phyloP scores from a whole-genome alignment of 2,888 invertebrate genomes.

The Caenorhabditis virilis region DNA sequence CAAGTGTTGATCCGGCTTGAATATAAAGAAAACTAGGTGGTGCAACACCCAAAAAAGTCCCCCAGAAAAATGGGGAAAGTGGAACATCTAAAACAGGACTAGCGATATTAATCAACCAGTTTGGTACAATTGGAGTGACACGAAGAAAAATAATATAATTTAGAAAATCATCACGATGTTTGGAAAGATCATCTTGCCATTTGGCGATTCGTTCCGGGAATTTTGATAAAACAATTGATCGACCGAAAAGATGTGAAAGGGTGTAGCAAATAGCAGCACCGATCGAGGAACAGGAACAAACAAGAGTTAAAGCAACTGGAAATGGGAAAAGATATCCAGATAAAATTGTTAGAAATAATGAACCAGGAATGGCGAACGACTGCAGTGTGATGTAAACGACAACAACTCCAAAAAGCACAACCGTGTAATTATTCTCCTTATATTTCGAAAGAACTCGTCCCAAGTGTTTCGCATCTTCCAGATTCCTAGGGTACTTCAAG shows the following conservation, averaged over 20 bases:
- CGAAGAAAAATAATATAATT: slow-evolving; percentile 95
- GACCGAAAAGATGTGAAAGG: slow-evolving; percentile 86
- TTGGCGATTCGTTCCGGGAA: slow-evolving; percentile 84
- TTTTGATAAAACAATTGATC: slow-evolving; percentile 76
- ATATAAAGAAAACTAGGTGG: slow-evolving; percentile 97
- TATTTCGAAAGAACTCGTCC: slow-evolving; percentile 86
- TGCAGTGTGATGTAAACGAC: slow-evolving; percentile 92
- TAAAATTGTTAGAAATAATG: slow-evolving; percentile 92
- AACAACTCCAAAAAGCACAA: slow-evolving; percentile 82
- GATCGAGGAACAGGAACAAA: slow-evolving; percentile 83
- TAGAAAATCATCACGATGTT: slow-evolving; percentile 85
- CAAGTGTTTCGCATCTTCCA: slow-evolving; percentile 92
- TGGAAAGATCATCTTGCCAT: slow-evolving; percentile 79
- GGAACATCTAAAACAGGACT: slow-evolving; percentile 97
- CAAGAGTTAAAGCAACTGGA: slow-evolving; percentile 83
- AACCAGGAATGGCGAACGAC: slow-evolving; percentile 99
- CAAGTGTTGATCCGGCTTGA: slow-evolving; percentile 93
- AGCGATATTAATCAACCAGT: slow-evolving; percentile 97
- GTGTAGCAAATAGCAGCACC: slow-evolving; percentile 95
- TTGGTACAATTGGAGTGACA: slow-evolving; percentile 94
- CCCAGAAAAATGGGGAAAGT: slow-evolving; percentile 85
- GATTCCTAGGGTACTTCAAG: slow-evolving; percentile 87
- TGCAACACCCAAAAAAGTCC: slow-evolving; percentile 93
- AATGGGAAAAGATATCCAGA: slow-evolving; percentile 96
- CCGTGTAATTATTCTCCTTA: slow-evolving; percentile 84